Percentiles rank a stretch among this genome's conserved stretches.
Evolutionary conservation across 2,888 invertebrate species (phyloP).

Genomic region (Nephrotoma flavescens): DNA sequence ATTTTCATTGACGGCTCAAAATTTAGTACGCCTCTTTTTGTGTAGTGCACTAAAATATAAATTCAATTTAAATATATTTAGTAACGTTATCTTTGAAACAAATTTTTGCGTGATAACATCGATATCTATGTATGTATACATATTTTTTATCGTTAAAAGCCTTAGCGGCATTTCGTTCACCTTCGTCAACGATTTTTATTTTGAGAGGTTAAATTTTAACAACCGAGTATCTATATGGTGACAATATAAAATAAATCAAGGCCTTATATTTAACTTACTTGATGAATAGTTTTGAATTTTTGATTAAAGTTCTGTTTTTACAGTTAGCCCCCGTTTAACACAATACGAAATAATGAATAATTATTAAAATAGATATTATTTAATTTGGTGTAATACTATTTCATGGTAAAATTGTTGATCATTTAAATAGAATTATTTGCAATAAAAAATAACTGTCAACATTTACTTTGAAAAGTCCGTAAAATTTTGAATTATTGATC

Average conservation of each 20-base stretch:
- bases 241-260: neutral
- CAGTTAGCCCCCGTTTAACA: neutral
- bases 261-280: neutral
- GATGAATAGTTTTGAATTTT: neutral
- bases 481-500: too few relatives aligned
- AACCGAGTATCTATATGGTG: neutral
- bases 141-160: neutral
- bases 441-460: too few relatives aligned
- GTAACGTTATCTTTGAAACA: neutral
- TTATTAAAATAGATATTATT: too few relatives aligned
- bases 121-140: neutral
- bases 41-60: neutral
- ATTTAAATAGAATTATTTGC: too few relatives aligned
- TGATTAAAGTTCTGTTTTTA: neutral
- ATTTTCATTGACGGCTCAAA: neutral
- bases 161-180: neutral
- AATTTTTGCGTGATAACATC: neutral
- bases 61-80: neutral
- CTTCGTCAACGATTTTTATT: neutral
- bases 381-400: too few relatives aligned
- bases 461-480: too few relatives aligned
- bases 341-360: too few relatives aligned
- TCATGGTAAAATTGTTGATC: too few relatives aligned
- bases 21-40: neutral
- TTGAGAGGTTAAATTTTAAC: neutral